Percentiles rank a stretch among this genome's conserved stretches.
Evolutionary conservation across 2,797 vertebrate genomes (phyloP).

Genomic region (Premnoplex brunnescens): DNA sequence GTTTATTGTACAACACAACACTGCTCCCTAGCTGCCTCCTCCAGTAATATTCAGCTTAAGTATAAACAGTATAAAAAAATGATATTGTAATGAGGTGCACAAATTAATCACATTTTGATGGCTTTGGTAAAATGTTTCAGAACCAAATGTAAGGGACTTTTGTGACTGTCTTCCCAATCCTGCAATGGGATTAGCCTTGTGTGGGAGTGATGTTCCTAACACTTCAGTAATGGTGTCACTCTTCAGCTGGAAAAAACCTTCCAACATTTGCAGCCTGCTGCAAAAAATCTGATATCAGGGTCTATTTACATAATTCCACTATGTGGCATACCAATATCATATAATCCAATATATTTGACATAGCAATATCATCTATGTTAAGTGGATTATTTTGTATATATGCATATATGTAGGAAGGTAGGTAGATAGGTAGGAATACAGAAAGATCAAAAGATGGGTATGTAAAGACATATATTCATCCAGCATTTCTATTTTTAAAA

Average conservation of each 20-base stretch:
- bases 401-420: not conserved
- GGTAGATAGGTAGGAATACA: not conserved
- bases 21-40: not conserved
- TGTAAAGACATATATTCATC: constrained; percentile 19
- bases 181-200: not conserved
- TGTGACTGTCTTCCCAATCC: not conserved
- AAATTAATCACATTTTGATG: not conserved
- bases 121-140: not conserved
- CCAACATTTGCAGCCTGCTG: not conserved
- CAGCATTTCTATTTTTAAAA: constrained; percentile 48
- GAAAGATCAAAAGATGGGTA: not conserved
- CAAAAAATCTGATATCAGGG: not conserved
- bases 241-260: not conserved
- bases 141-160: not conserved
- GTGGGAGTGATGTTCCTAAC: not conserved
- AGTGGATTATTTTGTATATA: not conserved
- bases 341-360: not conserved
- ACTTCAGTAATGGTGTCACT: not conserved
- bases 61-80: not conserved
- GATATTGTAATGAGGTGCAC: not conserved
- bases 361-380: not conserved
- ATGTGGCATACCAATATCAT: not conserved
- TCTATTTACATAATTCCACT: not conserved
- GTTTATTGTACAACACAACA: not conserved
- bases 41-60: not conserved